A percentile compares a stretch with the other conserved stretches of the same genome.
phyloP scores from a whole-genome alignment of 2,888 invertebrate genomes.

The Aspidiotus destructor region DNA sequence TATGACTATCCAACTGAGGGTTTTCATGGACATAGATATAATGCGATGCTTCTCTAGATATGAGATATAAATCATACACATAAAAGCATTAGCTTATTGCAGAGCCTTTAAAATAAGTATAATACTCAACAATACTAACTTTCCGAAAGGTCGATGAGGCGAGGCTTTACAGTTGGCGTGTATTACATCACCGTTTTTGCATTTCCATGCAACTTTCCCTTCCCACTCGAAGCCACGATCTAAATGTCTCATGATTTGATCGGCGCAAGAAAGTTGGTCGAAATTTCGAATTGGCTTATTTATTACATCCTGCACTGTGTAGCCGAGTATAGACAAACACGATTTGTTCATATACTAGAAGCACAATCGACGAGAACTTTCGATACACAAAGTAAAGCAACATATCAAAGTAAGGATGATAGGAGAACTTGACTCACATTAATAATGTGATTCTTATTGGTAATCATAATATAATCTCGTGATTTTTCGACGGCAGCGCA shows the following conservation, averaged over 20 bases:
- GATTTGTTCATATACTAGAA: constrained; percentile 76
- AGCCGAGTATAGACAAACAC: constrained; percentile 72
- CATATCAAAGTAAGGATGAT: too few species aligned
- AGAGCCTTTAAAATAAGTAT: neutral
- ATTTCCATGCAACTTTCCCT: constrained; percentile 59
- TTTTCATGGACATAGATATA: constrained; percentile 60
- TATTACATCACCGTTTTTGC: constrained; percentile 68
- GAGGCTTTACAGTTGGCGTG: constrained; percentile 68
- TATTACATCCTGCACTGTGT: constrained; percentile 53
- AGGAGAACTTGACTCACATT: constrained; percentile 48
- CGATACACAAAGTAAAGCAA: too few species aligned
- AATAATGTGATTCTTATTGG: constrained; percentile 72
- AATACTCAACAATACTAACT: constrained; percentile 43
- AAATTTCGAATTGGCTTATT: constrained; percentile 51
- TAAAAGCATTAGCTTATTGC: too few species aligned
- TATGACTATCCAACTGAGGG: constrained; percentile 43
- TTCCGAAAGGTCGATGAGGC: constrained; percentile 59
- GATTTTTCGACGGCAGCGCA: constrained; percentile 78
- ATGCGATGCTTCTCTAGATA: constrained; percentile 51
- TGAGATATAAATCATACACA: too few species aligned
- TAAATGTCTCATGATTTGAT: constrained; percentile 53
- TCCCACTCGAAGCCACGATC: constrained; percentile 65
- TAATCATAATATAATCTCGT: constrained; percentile 76
- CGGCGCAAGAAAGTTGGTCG: constrained; percentile 47
- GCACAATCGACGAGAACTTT: constrained; percentile 18